These are phyloP conservation scores for Calephelis perditalis DNA, from an alignment of 2,888 invertebrate species.

Conservation along the genomic window DNA sequence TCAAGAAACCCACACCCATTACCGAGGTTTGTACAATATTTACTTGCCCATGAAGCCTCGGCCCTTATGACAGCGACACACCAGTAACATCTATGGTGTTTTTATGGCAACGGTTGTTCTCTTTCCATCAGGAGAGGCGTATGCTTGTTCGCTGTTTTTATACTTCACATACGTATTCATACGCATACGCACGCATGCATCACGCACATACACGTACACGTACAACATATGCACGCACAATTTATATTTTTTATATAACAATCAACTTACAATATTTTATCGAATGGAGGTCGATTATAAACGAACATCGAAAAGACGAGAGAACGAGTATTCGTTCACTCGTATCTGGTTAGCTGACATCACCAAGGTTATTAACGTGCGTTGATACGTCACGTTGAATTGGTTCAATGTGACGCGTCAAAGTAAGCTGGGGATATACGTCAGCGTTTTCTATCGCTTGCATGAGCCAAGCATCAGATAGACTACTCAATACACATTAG, in stretches of 20 bases:
- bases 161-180: no score
- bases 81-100: no score
- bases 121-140: no score
- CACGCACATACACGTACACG: no score
- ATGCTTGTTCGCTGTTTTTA: no score
- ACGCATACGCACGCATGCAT: no score
- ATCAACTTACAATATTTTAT: constrained; percentile 20
- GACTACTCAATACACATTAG: not conserved
- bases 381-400: constrained; percentile 44
- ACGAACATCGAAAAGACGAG: constrained; percentile 50
- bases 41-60: no score
- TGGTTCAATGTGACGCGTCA: constrained; percentile 36
- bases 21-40: constrained; percentile 76
- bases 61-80: no score
- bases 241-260: not conserved
- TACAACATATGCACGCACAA: no score
- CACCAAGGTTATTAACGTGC: constrained; percentile 68
- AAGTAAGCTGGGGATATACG: constrained; percentile 18
- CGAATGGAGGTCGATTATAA: constrained; percentile 34
- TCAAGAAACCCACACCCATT: constrained; percentile 90
- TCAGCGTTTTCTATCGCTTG: not conserved
- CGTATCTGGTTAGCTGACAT: constrained; percentile 65
- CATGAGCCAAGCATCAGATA: not conserved
- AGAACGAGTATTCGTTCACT: constrained; percentile 60
- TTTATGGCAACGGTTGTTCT: no score